phyloP scores from a whole-genome alignment of 1,140 invertebrate species.

The Pseudomyrmex concolor region DNA sequence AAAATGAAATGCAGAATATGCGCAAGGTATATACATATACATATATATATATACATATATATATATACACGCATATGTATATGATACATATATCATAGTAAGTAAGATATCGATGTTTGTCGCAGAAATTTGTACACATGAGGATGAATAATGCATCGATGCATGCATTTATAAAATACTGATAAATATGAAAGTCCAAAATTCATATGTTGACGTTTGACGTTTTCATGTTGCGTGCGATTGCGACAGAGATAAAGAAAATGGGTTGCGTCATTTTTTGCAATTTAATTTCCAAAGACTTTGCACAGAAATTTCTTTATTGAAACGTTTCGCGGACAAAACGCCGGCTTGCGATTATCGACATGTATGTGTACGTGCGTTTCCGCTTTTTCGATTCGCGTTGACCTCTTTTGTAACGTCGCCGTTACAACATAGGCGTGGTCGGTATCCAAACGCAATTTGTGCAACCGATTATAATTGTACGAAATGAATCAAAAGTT shows the following conservation, averaged over 20 bases:
- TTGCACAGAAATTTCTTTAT: background rate
- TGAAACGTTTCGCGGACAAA: background rate
- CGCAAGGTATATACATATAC: background rate
- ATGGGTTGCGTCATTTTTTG: background rate
- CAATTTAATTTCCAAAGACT: background rate
- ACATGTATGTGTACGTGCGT: constrained; percentile 10
- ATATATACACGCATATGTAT: too few species aligned
- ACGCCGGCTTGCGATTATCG: constrained; percentile 17
- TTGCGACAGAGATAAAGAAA: background rate
- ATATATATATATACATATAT: background rate
- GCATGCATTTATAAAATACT: background rate
- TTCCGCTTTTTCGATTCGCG: constrained; percentile 46
- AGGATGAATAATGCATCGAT: constrained; percentile 6
- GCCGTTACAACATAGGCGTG: constrained; percentile 53
- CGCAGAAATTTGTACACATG: constrained; percentile 7
- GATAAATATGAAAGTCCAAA: background rate
- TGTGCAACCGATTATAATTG: constrained; percentile 22
- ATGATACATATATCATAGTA: constrained; percentile 35
- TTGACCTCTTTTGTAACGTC: constrained; percentile 51
- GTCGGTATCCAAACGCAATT: constrained; percentile 28
- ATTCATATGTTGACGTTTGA: background rate
- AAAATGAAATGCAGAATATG: background rate
- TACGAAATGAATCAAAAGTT: background rate
- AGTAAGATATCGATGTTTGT: constrained; percentile 78
- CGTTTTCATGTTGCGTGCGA: background rate